Evolutionary conservation across 2,888 invertebrate species (phyloP).

Genomic region (Phanerotoma sp.): DNA sequence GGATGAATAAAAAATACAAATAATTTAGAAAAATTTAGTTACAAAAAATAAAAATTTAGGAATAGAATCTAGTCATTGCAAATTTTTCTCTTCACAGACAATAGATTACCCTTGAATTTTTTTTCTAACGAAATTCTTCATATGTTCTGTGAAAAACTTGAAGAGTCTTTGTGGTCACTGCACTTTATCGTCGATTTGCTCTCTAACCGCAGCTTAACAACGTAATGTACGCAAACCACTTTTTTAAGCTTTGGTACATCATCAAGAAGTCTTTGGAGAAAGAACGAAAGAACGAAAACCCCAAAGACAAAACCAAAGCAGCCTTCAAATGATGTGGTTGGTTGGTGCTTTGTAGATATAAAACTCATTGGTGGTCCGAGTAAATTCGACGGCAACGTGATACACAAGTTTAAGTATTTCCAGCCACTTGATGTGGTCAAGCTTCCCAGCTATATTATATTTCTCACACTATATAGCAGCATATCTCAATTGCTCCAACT

Average conservation of each 20-base stretch:
- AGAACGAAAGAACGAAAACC: slow-evolving; percentile 11
- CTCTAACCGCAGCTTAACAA: slow-evolving; percentile 50
- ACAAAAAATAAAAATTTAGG: background rate
- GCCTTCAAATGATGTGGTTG: background rate
- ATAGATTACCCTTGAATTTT: too few species aligned
- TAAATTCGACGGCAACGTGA: slow-evolving; percentile 39
- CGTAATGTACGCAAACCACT: slow-evolving; percentile 50
- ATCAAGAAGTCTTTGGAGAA: too few species aligned
- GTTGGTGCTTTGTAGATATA: too few species aligned
- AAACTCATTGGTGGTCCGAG: slow-evolving; percentile 10
- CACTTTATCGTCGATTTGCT: slow-evolving; percentile 54
- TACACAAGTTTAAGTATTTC: slow-evolving; percentile 41
- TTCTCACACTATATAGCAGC: slow-evolving; percentile 21
- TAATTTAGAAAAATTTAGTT: background rate
- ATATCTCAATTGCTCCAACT: slow-evolving; percentile 24
- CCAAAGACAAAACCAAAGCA: background rate
- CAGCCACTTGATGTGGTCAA: slow-evolving; percentile 46
- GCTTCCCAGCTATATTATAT: background rate
- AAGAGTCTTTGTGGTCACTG: slow-evolving; percentile 41
- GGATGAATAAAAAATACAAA: background rate
- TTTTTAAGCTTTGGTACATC: slow-evolving; percentile 38
- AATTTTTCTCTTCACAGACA: too few species aligned
- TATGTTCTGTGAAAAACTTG: background rate
- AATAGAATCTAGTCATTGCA: too few species aligned
- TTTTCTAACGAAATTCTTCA: background rate